Base-by-base conservation (phyloP, 2,888 invertebrate genomes). In the Aspidapion aeneum region DNA sequence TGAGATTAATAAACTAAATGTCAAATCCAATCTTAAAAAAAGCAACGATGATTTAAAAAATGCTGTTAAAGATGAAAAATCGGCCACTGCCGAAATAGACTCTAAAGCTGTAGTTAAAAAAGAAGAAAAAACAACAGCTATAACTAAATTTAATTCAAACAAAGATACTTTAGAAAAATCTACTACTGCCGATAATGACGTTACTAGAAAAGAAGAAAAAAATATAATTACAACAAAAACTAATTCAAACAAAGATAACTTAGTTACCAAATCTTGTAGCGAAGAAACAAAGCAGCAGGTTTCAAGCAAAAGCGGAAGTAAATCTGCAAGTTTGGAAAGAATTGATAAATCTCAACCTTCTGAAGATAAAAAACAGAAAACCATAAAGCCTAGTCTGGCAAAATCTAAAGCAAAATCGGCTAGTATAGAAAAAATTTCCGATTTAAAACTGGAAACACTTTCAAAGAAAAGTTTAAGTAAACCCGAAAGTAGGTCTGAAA, bases 31-130 rank as follows among this genome's bases (percentile, higher is more conserved):
- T 0, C 54, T 58, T 51, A 62, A 61, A 55, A 64, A 56, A 50
- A 68, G 66, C 50, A 66, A 58, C 49, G 68, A 68, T 19, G 66
- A 66, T 61, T 21, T 66, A 16, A 68, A 64, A 63, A 49, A 56
- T 21, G 51, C 52, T 1, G 55, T 5, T 16, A 65, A 64, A 56
- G 65, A 67, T 21, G 61, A 62, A 50, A 63, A 62, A 35, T 12
- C 35, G 19, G 35, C 35, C 12, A 12, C 35, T 35, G 35, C 12
- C n/a, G n/a, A 35, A 35, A 35, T n/a, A 50, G 21, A 55, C 18
- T 19, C n/a, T 18, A 20, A 3, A 17, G 49, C 35, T 35, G 18
- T 17, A 9, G 18, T 35, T 35, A 35, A 35, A 35, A 35, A 35
- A 3, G 35, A 35, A 7, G 35, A 35, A 35, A 35, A 35, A 35